phyloP scores from a whole-genome alignment of 2,113 vertebrate genomes.

The Albula goreensis region DNA sequence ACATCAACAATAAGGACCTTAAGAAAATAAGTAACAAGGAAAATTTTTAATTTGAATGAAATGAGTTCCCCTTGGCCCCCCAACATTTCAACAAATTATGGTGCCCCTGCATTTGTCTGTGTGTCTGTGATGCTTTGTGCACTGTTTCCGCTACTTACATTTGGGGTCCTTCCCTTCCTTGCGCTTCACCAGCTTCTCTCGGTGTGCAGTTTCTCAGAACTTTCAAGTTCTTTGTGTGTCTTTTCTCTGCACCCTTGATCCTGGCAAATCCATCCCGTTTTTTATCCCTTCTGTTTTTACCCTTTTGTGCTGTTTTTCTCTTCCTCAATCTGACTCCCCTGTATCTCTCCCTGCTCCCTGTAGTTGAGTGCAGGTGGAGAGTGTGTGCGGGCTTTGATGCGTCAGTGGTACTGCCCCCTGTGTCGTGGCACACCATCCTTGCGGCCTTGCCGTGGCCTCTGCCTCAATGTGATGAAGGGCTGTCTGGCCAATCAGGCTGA shows the following conservation, averaged over 20 bases:
- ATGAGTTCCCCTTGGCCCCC: too few species aligned
- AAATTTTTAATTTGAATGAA: too few species aligned
- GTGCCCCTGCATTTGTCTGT: too few species aligned
- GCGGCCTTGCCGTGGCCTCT: slow-evolving; percentile 79
- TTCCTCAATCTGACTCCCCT: slow-evolving; percentile 25
- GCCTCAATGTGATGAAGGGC: slow-evolving; percentile 86
- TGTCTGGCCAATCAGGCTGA: slow-evolving; percentile 80
- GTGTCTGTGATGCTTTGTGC: too few species aligned
- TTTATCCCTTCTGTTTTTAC: background rate
- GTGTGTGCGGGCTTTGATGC: slow-evolving; percentile 80
- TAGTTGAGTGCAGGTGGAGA: slow-evolving; percentile 73
- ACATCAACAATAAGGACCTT: too few species aligned
- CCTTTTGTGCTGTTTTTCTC: slow-evolving; percentile 29
- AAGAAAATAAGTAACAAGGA: too few species aligned
- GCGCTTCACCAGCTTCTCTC: too few species aligned
- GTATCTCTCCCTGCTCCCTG: slow-evolving; percentile 4
- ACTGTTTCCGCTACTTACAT: too few species aligned
- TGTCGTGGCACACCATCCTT: slow-evolving; percentile 76
- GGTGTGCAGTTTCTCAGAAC: too few species aligned
- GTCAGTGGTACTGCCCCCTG: slow-evolving; percentile 83
- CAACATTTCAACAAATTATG: too few species aligned
- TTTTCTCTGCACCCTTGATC: background rate
- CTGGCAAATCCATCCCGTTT: too few species aligned
- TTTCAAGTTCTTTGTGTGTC: background rate
- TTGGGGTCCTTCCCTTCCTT: too few species aligned